Base-by-base conservation (phyloP, 2,113 vertebrate genomes). In the Scolopax mira region DNA sequence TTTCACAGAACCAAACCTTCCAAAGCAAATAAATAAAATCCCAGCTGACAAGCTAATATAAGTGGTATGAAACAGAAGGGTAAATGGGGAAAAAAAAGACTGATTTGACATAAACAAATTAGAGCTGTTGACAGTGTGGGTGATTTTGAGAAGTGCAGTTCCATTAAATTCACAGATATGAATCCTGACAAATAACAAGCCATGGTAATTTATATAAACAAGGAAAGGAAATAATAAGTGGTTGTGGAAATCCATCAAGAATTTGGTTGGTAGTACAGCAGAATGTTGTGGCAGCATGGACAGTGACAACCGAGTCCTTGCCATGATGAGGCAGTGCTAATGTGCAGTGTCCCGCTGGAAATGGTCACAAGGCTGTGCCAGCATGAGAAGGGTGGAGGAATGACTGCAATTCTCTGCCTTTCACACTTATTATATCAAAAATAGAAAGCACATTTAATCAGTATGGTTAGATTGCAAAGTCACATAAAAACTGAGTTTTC, bases 91-190 rank as follows among this genome's bases (percentile, higher is more conserved):
- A n/a, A 62, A 41, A 52, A 55, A 28, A 37, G 60, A 28, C 65
- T 89, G 79, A 96, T 96, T 90, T 96, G 88, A 96, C 88, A 86
- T 96, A 96, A 97, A 97, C 96, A 97, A 97, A 96, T 96, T 90
- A 92, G 93, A 96, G 90, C 96, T 97, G 96, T 97, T 97, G 96
- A 97, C 96, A 96, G 93, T 79, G 93, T 97, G 96, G 94, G 94
- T 97, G 94, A 96, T 95, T 96, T 96, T 92, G 88, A 96, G 92
- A 96, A 94, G 91, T 95, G 92, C 94, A 70, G 49, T 96, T 96
- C 80, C 83, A 95, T 97, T 96, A 97, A 94, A 96, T 96, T 97
- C 94, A 93, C 96, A 96, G 93, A 97, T 95, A 96, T 7, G 86
- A 92, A 88, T 95, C 83, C 88, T 85, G 83, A 92, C 88, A 90